Evolutionary conservation across 2,888 invertebrate genomes (phyloP).

Genomic region (Sthenelais limicola): DNA sequence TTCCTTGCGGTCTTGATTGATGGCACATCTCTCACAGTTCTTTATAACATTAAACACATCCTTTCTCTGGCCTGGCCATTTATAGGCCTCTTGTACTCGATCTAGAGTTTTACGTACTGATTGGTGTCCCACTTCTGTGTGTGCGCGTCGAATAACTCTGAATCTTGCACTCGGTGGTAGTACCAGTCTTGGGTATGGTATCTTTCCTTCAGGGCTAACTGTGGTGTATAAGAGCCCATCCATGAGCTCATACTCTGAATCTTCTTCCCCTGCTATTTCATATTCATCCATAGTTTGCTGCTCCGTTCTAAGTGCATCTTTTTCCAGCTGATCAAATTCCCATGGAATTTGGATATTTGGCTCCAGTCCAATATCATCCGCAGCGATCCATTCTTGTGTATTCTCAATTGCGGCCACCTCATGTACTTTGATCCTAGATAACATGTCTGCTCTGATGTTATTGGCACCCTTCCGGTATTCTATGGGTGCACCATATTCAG

Average conservation of each 20-base stretch:
- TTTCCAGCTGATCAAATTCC: background rate
- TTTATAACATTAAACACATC: background rate
- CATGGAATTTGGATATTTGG: background rate
- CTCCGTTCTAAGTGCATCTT: background rate
- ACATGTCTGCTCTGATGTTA: conserved; percentile 21
- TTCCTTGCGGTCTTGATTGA: background rate
- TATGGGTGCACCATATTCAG: conserved; percentile 27
- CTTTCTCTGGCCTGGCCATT: conserved; percentile 10
- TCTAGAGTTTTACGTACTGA: background rate
- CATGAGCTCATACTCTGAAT: background rate
- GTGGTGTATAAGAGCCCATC: background rate
- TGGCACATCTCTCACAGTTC: background rate
- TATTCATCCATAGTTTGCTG: background rate
- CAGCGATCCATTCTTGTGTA: background rate
- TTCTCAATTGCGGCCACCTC: no score
- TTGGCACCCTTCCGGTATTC: conserved; percentile 7
- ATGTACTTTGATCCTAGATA: background rate
- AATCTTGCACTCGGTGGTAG: background rate
- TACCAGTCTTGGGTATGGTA: conserved; percentile 8
- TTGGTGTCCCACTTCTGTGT: conserved; percentile 5
- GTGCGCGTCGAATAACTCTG: background rate
- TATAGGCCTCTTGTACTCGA: conserved; percentile 5
- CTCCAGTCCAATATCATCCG: no score
- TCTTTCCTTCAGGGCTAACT: background rate
- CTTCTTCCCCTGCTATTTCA: background rate